These are phyloP conservation scores for Cheilosia impressa DNA, from an alignment of 2,888 invertebrate species.

Conservation along the genomic window DNA sequence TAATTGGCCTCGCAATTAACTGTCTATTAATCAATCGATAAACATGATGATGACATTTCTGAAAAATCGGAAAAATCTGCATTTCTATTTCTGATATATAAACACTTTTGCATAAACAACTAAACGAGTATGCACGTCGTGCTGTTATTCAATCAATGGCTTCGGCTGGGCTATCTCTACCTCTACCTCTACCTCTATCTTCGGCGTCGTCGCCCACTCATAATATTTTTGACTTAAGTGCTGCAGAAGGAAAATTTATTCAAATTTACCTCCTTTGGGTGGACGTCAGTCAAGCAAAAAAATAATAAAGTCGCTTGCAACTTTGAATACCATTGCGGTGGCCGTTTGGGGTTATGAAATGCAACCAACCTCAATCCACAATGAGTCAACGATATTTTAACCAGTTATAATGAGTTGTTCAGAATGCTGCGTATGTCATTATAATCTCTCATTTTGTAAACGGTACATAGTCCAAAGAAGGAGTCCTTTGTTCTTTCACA, in stretches of 20 bases:
- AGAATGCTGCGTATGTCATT: slow-evolving; percentile 1
- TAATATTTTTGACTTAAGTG: not conserved
- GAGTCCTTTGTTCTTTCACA: slow-evolving; percentile 32
- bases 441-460: slow-evolving; percentile 1
- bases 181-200: not conserved
- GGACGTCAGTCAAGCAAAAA: not conserved
- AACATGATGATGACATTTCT: not conserved
- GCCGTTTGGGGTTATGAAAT: not conserved
- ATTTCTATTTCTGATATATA: not conserved
- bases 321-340: slow-evolving; percentile 8
- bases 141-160: not conserved
- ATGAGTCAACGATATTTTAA: slow-evolving; percentile 39
- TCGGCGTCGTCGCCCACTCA: slow-evolving; percentile 27
- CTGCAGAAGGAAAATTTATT: slow-evolving; percentile 31
- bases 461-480: slow-evolving; percentile 31
- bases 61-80: not conserved
- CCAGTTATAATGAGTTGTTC: slow-evolving; percentile 41
- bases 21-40: too few relatives aligned
- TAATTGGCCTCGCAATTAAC: too few relatives aligned
- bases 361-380: slow-evolving; percentile 6
- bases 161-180: not conserved
- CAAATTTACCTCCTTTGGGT: slow-evolving; percentile 35
- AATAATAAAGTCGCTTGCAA: slow-evolving; percentile 20
- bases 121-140: not conserved
- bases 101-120: not conserved